Base-by-base conservation (phyloP, 1,140 invertebrate genomes). In the Drosophila kanapiae region DNA sequence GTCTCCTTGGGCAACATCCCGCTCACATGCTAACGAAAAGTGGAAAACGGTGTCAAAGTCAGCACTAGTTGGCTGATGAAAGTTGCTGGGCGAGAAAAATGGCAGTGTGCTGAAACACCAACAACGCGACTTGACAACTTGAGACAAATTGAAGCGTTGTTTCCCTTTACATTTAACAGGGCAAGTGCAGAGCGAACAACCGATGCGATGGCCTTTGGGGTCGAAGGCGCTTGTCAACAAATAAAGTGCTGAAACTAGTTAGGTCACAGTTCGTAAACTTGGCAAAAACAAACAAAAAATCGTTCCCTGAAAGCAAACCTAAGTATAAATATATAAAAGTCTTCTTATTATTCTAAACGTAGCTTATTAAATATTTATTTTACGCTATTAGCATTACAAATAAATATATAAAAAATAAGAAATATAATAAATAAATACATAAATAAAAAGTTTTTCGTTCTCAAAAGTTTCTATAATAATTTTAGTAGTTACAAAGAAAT, bases 41-140 rank as follows among this genome's bases (percentile, higher is more conserved):
- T 87, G 84, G 85, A 90, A 90, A 90, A 90, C 71, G 85, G 82
- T 90, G 85, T 90, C 85, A 90, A 90, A 90, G 85, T 82, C 85
- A 68, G 18, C 67, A 77, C 61, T 51, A 65, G 57, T 62, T 62
- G 61, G 43, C 45, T 77, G 58, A 74, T 65, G 51, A 74, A 82
- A 70, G 61, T 72, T 64, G 16, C 56, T 38, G 60, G 47, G 56
- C 27, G 16, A 49, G 53, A 59, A 70, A 64, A 58, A 48, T 38
- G 33, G 62, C 70, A 69, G 79, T 64, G 71, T 65, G 72, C 68
- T 63, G 53, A 78, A 58, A 59, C 43, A 54, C 54, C 75, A 69
- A 56, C 68, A 88, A 74, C 67, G 62, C 69, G 75, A 70, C 64
- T 43, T 72, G 70, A 85, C 85, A 88, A 82, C 81, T 81, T 76